Conservation (phyloP, 2,888 invertebrate species). For the Drosophila buzzatii region DNA sequence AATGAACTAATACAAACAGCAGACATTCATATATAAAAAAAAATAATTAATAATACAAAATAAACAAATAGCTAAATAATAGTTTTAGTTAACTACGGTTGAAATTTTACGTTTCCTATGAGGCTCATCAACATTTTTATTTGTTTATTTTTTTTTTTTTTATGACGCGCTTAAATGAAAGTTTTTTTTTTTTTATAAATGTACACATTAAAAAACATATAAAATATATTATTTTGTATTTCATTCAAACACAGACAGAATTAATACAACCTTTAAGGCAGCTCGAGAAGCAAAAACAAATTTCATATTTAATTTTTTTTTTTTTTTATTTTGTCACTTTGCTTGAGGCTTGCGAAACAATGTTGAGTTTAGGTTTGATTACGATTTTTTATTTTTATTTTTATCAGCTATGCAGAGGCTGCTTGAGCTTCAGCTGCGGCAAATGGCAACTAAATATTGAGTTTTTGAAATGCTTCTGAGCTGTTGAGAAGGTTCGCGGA, state of each 20-base stretch:
- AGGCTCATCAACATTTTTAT: conserved; percentile 83
- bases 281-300: conserved; percentile 23
- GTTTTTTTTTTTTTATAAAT: conserved; percentile 14
- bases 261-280: conserved; percentile 25
- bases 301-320: background rate
- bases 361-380: conserved; percentile 1
- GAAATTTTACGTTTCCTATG: conserved; percentile 85
- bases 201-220: conserved; percentile 12
- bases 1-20: conserved; percentile 5
- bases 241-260: conserved; percentile 8
- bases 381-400: background rate
- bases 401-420: conserved; percentile 42
- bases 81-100: conserved; percentile 83
- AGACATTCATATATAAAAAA: conserved; percentile 24
- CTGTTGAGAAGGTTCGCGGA: conserved; percentile 22
- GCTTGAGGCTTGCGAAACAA: conserved; percentile 24
- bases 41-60: conserved; percentile 29
- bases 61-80: conserved; percentile 71
- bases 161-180: conserved; percentile 9
- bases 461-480: conserved; percentile 22
- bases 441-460: conserved; percentile 17
- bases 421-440: conserved; percentile 41
- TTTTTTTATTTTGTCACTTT: conserved; percentile 5
- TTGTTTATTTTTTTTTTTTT: conserved; percentile 30
- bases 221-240: conserved; percentile 1